Conservation (phyloP, 2,888 invertebrate species). For the Doris montereyensis region DNA sequence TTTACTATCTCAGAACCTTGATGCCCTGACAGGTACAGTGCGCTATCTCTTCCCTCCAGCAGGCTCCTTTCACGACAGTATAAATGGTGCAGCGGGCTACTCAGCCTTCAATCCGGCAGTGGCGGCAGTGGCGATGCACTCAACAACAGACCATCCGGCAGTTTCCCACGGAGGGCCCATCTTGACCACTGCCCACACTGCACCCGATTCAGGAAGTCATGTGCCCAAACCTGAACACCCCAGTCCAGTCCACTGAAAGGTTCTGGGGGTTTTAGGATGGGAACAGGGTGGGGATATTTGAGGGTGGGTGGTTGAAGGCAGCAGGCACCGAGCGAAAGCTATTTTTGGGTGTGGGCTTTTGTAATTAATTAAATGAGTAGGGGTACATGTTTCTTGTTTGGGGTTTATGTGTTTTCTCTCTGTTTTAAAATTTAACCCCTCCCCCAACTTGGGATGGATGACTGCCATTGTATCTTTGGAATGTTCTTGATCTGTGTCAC, state of each 20-base stretch:
- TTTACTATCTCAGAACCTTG: background rate
- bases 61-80: slow-evolving; percentile 57
- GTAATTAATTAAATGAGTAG: no score
- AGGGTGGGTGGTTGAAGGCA: slow-evolving; percentile 38
- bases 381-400: no score
- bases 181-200: slow-evolving; percentile 36
- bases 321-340: slow-evolving; percentile 39
- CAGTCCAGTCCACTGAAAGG: slow-evolving; percentile 39
- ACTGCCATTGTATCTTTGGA: no score
- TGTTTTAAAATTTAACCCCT: no score
- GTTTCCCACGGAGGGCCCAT: slow-evolving; percentile 46
- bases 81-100: slow-evolving; percentile 64
- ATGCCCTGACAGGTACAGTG: slow-evolving; percentile 32
- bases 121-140: slow-evolving; percentile 65
- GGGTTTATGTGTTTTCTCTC: no score
- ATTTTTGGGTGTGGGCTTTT: no score
- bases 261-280: background rate
- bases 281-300: no score
- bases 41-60: slow-evolving; percentile 49
- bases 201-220: slow-evolving; percentile 40
- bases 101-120: slow-evolving; percentile 60
- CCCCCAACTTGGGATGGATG: no score
- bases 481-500: no score
- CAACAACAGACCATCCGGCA: slow-evolving; percentile 65
- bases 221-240: slow-evolving; percentile 41